phyloP scores from a whole-genome alignment of 2,113 vertebrate species.

The Perca schrenkii region DNA sequence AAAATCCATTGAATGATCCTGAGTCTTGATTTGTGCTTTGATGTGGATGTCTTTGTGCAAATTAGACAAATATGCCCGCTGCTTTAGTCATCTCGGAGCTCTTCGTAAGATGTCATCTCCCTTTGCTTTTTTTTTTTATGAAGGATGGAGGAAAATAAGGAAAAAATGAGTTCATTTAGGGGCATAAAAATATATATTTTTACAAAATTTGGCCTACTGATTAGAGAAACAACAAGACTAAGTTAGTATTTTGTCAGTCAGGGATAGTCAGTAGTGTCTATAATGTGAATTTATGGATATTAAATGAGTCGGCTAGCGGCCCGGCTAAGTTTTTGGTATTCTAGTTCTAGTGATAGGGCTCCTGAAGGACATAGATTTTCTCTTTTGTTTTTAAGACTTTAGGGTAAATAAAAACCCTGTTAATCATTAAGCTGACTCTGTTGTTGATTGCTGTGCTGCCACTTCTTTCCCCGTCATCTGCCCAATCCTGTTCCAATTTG shows the following conservation, averaged over 20 bases:
- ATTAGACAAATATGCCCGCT: constrained; percentile 80
- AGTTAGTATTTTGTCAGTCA: no score
- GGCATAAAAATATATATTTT: constrained; percentile 50
- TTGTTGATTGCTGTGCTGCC: background rate
- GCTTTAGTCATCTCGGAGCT: constrained; percentile 71
- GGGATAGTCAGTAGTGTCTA: no score
- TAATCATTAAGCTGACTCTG: background rate
- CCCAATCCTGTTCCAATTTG: background rate
- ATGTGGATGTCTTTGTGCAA: constrained; percentile 80
- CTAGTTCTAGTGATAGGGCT: background rate
- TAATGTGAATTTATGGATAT: no score
- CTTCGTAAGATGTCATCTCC: constrained; percentile 65
- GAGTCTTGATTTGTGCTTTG: constrained; percentile 76
- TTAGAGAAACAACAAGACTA: background rate
- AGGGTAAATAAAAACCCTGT: background rate
- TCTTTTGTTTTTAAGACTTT: background rate
- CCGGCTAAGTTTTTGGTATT: background rate
- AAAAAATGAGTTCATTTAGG: constrained; percentile 54
- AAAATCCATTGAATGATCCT: constrained; percentile 75
- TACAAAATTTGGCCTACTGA: constrained; percentile 4
- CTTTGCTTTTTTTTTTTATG: constrained; percentile 45
- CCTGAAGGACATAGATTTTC: background rate
- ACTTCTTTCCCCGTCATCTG: background rate
- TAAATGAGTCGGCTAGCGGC: background rate
- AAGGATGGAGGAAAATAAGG: constrained; percentile 17